Evolutionary conservation across 1,140 invertebrate genomes (phyloP), one percentile per base, ranked within the genome.

Genomic region (Heliothis virescens): DNA sequence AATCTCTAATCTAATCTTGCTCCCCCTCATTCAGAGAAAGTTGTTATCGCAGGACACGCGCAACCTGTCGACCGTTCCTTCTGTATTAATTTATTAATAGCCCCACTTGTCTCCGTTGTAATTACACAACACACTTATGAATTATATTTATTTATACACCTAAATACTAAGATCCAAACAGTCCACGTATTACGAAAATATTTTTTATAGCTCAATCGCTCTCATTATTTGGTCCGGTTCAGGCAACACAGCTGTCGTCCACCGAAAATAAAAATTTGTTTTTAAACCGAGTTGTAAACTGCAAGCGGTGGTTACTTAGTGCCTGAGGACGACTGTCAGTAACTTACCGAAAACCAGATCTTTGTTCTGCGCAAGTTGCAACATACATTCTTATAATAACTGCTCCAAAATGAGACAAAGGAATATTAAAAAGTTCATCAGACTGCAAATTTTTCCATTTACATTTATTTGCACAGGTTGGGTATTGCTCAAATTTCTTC

Each of bases 11-110:
- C 83, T 78, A 87, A 88, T 90, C 86, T 83, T 73, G 81, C 79
- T 85, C 86, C 84, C 84, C 85, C 87, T 90, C 86, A 79, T 86
- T 86, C 69, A 82, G 92, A 90, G 92, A 93, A 93, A 94, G 91
- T 89, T 83, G 72, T 82, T 84, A 80, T 79, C 73, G 75, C 81
- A 85, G 82, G 75, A 82, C 71, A 76, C 84, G 60, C 60, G 74
- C 60, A 53, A 34, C 50, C 60, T 60, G 60, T 63, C 74, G 60
- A 76, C 47, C 50, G 74, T 63, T 52, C 59, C 48, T 65, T 76
- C 21, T 65, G 48, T 52, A 76, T 65, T 76, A 50, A 65, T 76
- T 65, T 65, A 63, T 76, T 76, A 76, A 63, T 65, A 65, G 26
- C 48, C 69, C 34, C 65, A 69, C 75, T 52, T 57, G 75, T 47